Evolutionary conservation across 1,140 invertebrate genomes (phyloP).

Genomic region (Drosophila mayri): DNA sequence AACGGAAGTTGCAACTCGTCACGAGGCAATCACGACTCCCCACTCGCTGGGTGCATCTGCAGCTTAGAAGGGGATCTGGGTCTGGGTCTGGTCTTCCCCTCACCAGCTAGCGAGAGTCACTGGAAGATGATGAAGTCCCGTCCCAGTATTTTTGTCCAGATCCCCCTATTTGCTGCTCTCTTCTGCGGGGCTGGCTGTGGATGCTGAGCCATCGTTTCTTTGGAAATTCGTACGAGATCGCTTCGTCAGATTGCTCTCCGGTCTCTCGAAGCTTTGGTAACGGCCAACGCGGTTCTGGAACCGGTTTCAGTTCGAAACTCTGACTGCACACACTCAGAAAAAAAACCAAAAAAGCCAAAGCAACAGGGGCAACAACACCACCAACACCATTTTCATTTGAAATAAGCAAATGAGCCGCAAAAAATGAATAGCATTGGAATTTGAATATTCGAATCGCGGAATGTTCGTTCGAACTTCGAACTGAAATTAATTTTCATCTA

Average conservation of each 20-base stretch:
- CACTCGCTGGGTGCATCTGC: constrained; percentile 4
- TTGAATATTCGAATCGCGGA: constrained; percentile 44
- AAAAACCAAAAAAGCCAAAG: neutral
- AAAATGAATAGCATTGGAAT: constrained; percentile 50
- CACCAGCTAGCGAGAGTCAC: constrained; percentile 11
- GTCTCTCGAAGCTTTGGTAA: constrained; percentile 27
- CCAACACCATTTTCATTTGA: constrained; percentile 41
- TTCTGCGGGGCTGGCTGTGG: constrained; percentile 15
- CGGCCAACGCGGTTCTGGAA: constrained; percentile 51
- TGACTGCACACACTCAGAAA: constrained; percentile 29
- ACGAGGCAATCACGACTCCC: neutral
- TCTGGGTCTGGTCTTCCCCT: neutral
- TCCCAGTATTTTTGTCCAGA: constrained; percentile 21
- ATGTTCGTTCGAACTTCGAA: constrained; percentile 26
- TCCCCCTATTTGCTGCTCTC: constrained; percentile 6
- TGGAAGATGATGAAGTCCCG: neutral
- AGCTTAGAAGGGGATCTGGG: neutral
- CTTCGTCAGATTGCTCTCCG: constrained; percentile 21
- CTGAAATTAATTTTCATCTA: constrained; percentile 65
- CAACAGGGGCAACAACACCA: constrained; percentile 17
- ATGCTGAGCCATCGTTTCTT: constrained; percentile 64
- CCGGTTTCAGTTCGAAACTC: constrained; percentile 54
- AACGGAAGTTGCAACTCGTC: neutral
- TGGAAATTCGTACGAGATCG: constrained; percentile 40
- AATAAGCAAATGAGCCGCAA: constrained; percentile 51